Evolutionary conservation across 2,797 vertebrate genomes (phyloP), one percentile per base, ranked within the genome.

Genomic region (Platalea minor): DNA sequence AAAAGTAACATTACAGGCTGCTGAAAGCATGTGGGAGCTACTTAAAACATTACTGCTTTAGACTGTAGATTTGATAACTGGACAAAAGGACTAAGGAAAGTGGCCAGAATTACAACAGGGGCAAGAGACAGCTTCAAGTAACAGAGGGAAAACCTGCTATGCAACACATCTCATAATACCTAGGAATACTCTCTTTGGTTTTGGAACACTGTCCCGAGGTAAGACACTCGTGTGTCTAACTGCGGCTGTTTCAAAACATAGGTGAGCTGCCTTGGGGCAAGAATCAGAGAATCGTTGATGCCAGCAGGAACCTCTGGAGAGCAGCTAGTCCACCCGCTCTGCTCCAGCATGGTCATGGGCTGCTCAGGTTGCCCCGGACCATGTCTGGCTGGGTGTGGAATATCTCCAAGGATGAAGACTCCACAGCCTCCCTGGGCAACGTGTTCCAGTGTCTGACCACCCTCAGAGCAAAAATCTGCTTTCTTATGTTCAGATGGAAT

Each of bases 131-230:
- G 57, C 33, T 57, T 33, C 54, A 33, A 33, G 13, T 33, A n/a
- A 69, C 24, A 18, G n/a, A 75, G 64, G 8, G 41, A 72, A 67
- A 68, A 37, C 12, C 12, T 43, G 50, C 45, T 60, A 14, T 10
- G 39, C 51, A 48, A 53, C 3, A 5, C 2, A 0, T 16, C 45
- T 35, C 19, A 1, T 21, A 48, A 56, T 4, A 17, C 11, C 53
- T 23, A 31, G 51, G 57, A 67, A 25, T 31, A 39, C 16, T 60
- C 20, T 28, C 63, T n/a, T n/a, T 10, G 39, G 64, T 39, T 60
- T 39, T 35, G 26, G 50, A 83, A 45, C 26, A 21, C 37, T 33
- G 43, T 45, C 41, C 33, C 1, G 0, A 56, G 24, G 24, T 35
- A 24, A 59, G 23, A 25, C 25, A 61, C 24, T 65, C 1, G 0